Conservation (phyloP, 1,140 invertebrate genomes). For the Acromyrmex heyeri region DNA sequence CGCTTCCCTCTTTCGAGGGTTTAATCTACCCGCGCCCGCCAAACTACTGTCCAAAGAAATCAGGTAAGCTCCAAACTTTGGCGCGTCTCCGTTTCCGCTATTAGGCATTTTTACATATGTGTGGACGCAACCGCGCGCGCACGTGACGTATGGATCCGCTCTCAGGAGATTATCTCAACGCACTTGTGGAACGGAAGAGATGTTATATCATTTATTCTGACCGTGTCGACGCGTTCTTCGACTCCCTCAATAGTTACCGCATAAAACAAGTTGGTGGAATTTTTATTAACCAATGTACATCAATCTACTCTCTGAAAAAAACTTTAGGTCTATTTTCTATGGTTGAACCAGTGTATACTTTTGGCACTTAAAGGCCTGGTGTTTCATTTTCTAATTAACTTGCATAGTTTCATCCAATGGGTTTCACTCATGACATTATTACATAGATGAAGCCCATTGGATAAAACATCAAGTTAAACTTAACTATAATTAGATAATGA, state of each 20-base stretch:
- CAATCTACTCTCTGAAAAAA: not conserved
- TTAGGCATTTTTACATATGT: conserved; percentile 72
- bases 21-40: conserved; percentile 84
- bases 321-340: too few species aligned
- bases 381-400: too few species aligned
- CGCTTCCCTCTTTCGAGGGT: conserved; percentile 79
- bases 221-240: not conserved
- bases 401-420: too few species aligned
- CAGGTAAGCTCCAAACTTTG: conserved; percentile 79
- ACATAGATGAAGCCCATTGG: too few species aligned
- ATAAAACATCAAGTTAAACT: too few species aligned
- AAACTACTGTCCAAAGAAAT: conserved; percentile 84
- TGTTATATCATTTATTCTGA: not conserved
- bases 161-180: conserved; percentile 26
- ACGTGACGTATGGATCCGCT: conserved; percentile 73
- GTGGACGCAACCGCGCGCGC: conserved; percentile 72
- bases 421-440: too few species aligned
- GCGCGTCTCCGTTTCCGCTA: conserved; percentile 76
- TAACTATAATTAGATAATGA: too few species aligned
- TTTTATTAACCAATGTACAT: not conserved
- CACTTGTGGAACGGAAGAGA: conserved; percentile 15
- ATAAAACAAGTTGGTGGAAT: not conserved
- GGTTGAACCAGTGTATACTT: too few species aligned
- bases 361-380: too few species aligned
- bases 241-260: not conserved